Evolutionary conservation across 2,888 invertebrate genomes (phyloP), one percentile per base, ranked within the genome.

Genomic region (Platycheirus albimanus): DNA sequence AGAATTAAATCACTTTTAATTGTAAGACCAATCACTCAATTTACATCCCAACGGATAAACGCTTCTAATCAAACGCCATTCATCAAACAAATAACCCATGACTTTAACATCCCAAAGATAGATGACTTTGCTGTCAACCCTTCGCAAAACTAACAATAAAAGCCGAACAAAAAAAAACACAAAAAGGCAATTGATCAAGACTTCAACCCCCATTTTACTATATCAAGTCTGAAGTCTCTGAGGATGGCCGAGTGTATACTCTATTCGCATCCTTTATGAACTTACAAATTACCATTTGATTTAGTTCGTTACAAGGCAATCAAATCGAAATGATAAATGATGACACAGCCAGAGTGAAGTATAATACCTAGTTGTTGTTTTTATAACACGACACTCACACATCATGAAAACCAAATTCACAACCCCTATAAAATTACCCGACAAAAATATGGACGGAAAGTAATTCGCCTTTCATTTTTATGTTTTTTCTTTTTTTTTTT

Each of bases 251-350:
- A 63, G 58, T 15, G 3, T 3, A 13, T 20, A n/a, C 24, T 15
- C 51, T 67, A 49, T 77, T 72, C 72, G 64, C 72, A 77, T 83
- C 71, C 77, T 83, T 83, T 77, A 83, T 83, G 72, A 85, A 85
- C 77, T 85, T 78, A 75, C 85, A 86, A 86, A 86, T 86, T 86
- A 86, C 86, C 84, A 85, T 86, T 86, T 86, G 86, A 86, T 86
- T 86, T 85, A 86, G 85, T 86, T 85, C 85, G 85, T 85, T 84
- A 85, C 86, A 85, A 79, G 80, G 75, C 77, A 75, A 85, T 85
- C 85, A 86, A 86, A 86, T 85, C 85, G 80, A 84, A 81, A 86
- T 86, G 86, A 86, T 86, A 86, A 86, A 86, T 86, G 79, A 84
- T 78, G 77, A 78, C 85, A 77, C 58, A 76, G 74, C 56, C 78